Conservation (phyloP, 2,888 invertebrate genomes). For the Pollenia labialis region DNA sequence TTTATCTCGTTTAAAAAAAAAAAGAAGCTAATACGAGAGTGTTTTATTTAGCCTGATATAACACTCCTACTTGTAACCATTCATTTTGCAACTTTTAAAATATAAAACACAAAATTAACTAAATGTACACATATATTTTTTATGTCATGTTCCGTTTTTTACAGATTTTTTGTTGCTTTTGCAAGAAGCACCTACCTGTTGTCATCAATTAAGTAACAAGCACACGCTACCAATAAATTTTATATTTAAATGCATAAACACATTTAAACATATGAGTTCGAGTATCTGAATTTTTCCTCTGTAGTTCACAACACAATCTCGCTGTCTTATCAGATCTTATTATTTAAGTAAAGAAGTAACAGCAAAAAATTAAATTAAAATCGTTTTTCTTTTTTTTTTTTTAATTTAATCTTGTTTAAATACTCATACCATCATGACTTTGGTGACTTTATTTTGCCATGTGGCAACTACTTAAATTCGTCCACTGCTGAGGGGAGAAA, state of each 20-base stretch:
- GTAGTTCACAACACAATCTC: constrained; percentile 50
- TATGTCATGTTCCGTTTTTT: constrained; percentile 52
- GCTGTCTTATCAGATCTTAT: constrained; percentile 70
- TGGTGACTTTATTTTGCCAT: constrained; percentile 69
- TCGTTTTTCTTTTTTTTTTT: constrained; percentile 52
- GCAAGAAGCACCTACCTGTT: constrained; percentile 82
- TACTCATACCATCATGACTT: constrained; percentile 65
- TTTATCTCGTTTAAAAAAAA: too few relatives aligned
- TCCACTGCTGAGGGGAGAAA: neutral
- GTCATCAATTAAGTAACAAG: constrained; percentile 83
- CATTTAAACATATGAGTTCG: constrained; percentile 35
- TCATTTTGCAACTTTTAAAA: constrained; percentile 28
- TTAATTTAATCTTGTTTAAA: constrained; percentile 69
- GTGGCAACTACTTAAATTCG: constrained; percentile 56
- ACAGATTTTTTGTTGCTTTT: constrained; percentile 41
- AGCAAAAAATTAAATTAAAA: constrained; percentile 49
- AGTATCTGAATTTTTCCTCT: constrained; percentile 10
- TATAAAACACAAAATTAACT: constrained; percentile 16
- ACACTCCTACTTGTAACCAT: constrained; percentile 28
- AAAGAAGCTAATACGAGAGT: too few relatives aligned
- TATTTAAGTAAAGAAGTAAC: constrained; percentile 54
- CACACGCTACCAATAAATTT: constrained; percentile 82
- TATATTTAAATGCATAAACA: constrained; percentile 60
- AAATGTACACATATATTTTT: constrained; percentile 14
- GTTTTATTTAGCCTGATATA: neutral